A percentile compares a stretch with the other conserved stretches of the same genome.
phyloP scores from a whole-genome alignment of 2,797 vertebrate species.

The Neomorphus geoffroyi region DNA sequence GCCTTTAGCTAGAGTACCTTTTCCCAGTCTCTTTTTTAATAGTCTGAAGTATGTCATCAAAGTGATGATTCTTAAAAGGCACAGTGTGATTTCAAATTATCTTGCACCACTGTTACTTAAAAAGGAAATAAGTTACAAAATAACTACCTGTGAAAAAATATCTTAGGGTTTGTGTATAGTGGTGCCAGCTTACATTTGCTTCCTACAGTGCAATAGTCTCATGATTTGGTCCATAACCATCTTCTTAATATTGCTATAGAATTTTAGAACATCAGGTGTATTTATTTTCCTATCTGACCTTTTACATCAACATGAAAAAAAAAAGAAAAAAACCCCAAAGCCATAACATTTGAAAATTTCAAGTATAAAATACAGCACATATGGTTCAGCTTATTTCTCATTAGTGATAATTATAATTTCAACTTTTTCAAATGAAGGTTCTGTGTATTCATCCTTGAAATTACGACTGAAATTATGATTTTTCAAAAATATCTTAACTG shows the following conservation, averaged over 20 bases:
- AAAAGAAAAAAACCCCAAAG: not conserved
- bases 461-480: not conserved
- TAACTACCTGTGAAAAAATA: not conserved
- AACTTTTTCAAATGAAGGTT: not conserved
- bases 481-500: not conserved
- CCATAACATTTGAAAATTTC: not conserved
- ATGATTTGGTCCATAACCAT: not conserved
- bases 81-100: not conserved
- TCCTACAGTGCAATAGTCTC: not conserved
- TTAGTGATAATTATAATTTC: not conserved
- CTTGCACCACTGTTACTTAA: not conserved
- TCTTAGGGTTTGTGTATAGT: not conserved
- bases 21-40: not conserved
- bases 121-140: not conserved
- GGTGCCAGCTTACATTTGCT: not conserved
- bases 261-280: accelerated
- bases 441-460: not conserved
- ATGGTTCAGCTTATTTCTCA: not conserved
- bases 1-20: not conserved
- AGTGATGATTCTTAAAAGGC: not conserved
- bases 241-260: not conserved
- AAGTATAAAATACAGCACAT: not conserved
- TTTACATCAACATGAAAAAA: not conserved
- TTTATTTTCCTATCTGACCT: not conserved
- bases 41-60: not conserved